phyloP scores from a whole-genome alignment of 2,888 invertebrate genomes.

The Eupithecia pulchellata region DNA sequence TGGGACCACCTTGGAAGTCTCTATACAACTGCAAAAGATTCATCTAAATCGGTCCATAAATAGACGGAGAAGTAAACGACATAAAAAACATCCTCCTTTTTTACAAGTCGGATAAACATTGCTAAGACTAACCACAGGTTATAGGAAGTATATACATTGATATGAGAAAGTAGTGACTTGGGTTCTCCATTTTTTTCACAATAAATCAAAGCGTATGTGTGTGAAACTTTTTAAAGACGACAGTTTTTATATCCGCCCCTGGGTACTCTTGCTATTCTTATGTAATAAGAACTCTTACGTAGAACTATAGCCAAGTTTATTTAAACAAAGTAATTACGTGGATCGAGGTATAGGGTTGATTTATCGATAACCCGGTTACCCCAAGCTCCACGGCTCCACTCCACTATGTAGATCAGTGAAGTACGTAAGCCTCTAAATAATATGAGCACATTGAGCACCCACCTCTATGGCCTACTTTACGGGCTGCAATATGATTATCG shows the following conservation, averaged over 20 bases:
- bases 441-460: neutral
- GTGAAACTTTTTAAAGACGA: neutral
- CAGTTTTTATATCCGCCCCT: too few relatives aligned
- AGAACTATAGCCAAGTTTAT: neutral
- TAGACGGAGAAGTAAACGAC: too few relatives aligned
- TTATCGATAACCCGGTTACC: constrained; percentile 9
- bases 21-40: too few relatives aligned
- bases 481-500: constrained; percentile 14
- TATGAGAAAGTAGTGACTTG: neutral
- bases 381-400: constrained; percentile 2
- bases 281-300: neutral
- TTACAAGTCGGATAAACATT: too few relatives aligned
- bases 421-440: constrained; percentile 3
- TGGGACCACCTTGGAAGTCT: too few relatives aligned
- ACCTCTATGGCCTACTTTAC: constrained; percentile 13
- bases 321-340: neutral
- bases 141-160: too few relatives aligned
- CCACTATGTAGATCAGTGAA: constrained; percentile 10
- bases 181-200: neutral
- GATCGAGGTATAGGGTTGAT: neutral
- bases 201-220: too few relatives aligned
- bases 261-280: neutral
- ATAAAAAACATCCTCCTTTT: too few relatives aligned
- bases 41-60: too few relatives aligned
- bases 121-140: too few relatives aligned